Conservation (phyloP, 2,888 invertebrate genomes). For the Epicampocera succincta region DNA sequence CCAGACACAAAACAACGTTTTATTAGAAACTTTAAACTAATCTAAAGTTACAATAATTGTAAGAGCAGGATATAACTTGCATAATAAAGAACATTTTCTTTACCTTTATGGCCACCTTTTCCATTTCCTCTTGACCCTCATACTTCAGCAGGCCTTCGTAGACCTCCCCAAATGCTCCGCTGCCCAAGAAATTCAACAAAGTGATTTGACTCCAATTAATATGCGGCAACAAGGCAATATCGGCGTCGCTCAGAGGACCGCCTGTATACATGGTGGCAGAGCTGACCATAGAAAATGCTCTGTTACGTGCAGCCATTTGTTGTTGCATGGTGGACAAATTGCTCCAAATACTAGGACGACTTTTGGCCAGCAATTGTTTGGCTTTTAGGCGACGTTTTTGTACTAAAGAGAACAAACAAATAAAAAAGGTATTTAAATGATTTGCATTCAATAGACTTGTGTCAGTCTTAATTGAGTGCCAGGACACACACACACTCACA, state of each 20-base stretch:
- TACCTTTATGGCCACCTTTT: constrained; percentile 96
- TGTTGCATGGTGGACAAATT: constrained; percentile 93
- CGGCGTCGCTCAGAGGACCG: constrained; percentile 87
- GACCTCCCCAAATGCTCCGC: constrained; percentile 98
- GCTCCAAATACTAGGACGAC: constrained; percentile 85
- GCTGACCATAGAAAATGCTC: constrained; percentile 89
- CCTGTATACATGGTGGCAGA: constrained; percentile 89
- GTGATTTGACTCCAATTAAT: constrained; percentile 93
- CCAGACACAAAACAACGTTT: too few relatives aligned
- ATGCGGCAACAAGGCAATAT: constrained; percentile 91
- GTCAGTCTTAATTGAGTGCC: neutral
- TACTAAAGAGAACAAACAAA: constrained; percentile 80
- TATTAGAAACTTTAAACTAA: too few relatives aligned
- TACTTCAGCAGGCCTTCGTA: constrained; percentile 94
- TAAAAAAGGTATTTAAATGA: neutral
- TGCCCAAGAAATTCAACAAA: constrained; percentile 93
- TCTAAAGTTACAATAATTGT: too few relatives aligned
- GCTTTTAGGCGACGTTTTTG: constrained; percentile 86
- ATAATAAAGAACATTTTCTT: too few relatives aligned
- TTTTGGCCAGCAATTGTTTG: constrained; percentile 86
- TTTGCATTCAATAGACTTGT: constrained; percentile 1
- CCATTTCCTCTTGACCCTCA: constrained; percentile 85
- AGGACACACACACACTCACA: too few relatives aligned
- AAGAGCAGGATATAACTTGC: too few relatives aligned
- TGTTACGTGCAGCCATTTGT: constrained; percentile 84